phyloP scores from a whole-genome alignment of 2,113 vertebrate species.

The Felis catus region DNA sequence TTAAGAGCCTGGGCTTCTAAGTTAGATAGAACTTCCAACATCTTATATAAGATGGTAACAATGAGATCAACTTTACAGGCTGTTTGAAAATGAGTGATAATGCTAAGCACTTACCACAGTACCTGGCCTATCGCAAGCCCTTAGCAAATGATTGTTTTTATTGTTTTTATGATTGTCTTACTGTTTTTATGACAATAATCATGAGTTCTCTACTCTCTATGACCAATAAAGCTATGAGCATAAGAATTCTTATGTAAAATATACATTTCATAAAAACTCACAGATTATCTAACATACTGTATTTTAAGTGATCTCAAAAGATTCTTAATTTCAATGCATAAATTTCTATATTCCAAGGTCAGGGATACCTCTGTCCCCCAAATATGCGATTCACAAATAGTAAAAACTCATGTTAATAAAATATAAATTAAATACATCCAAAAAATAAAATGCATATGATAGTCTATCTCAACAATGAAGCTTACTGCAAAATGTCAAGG shows the following conservation, averaged over 20 bases:
- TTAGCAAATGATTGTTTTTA: neutral
- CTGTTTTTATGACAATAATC: neutral
- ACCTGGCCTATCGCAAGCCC: neutral
- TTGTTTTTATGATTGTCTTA: neutral
- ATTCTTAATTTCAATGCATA: neutral
- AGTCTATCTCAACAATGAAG: neutral
- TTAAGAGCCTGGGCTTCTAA: neutral
- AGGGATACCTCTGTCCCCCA: neutral
- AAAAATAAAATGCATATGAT: neutral
- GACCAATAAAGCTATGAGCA: neutral
- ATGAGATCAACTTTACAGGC: neutral
- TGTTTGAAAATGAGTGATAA: neutral
- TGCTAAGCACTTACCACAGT: neutral
- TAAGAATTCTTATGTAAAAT: constrained; percentile 4
- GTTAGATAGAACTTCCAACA: neutral
- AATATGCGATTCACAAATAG: neutral
- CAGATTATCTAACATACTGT: neutral
- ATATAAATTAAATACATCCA: neutral
- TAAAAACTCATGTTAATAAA: neutral
- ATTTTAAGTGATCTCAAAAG: neutral
- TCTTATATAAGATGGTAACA: neutral
- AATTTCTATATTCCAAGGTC: neutral
- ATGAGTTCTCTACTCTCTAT: neutral
- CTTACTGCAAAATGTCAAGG: neutral
- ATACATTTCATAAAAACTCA: neutral